These are phyloP conservation scores for Hartigia nigra DNA, from an alignment of 2,888 invertebrate genomes.

Conservation along the genomic window DNA sequence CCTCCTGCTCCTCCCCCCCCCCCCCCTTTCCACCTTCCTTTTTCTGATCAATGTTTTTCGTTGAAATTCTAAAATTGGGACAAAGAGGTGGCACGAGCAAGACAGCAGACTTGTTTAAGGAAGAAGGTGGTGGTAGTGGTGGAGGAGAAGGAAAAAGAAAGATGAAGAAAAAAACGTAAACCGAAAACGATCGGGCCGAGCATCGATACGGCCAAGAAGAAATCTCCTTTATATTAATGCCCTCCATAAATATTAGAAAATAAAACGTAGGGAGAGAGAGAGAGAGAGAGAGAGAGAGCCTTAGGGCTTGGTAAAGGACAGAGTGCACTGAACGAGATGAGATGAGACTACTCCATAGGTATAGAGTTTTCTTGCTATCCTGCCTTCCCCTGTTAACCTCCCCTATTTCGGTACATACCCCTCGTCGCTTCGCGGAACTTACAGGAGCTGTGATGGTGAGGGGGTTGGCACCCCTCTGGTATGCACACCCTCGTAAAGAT, in stretches of 20 bases:
- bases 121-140: not conserved
- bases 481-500: conserved; percentile 31
- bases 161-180: not conserved
- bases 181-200: not conserved
- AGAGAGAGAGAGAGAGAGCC: too few relatives aligned
- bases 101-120: not conserved
- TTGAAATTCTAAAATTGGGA: not conserved
- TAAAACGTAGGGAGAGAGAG: conserved; percentile 31
- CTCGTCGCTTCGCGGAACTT: not conserved
- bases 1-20: not conserved
- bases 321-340: not conserved
- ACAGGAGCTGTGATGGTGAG: not conserved
- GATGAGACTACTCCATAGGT: conserved; percentile 16
- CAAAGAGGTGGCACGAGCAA: not conserved
- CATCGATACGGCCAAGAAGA: conserved; percentile 1
- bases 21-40: not conserved
- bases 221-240: conserved; percentile 24
- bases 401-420: not conserved
- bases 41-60: not conserved
- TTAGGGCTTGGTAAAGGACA: conserved; percentile 25
- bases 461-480: not conserved
- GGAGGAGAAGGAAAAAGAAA: not conserved
- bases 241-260: conserved; percentile 38
- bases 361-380: not conserved
- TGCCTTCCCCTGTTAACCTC: not conserved